Conservation (phyloP, 2,888 invertebrate genomes). For the Dione juno region DNA sequence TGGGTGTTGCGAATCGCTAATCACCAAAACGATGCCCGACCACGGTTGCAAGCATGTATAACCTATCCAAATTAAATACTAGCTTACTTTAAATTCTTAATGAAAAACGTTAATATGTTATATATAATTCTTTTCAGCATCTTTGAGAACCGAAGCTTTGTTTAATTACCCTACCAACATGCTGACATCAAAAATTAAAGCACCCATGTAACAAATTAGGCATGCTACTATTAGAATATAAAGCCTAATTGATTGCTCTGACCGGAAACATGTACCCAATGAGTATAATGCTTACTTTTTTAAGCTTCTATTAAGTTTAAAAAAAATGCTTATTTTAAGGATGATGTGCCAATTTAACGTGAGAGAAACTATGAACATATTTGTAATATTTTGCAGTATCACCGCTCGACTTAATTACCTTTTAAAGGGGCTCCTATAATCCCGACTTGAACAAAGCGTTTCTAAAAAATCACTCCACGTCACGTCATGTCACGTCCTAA, state of each 20-base stretch:
- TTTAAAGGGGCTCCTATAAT: slow-evolving; percentile 73
- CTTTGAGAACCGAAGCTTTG: no score
- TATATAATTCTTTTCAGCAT: no score
- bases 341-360: neutral
- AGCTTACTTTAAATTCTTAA: neutral
- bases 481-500: slow-evolving; percentile 81
- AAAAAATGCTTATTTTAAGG: neutral
- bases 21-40: slow-evolving; percentile 61
- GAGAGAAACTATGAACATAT: slow-evolving; percentile 1
- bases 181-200: neutral
- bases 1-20: slow-evolving; percentile 76
- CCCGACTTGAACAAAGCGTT: slow-evolving; percentile 68
- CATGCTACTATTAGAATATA: neutral
- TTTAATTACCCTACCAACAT: neutral
- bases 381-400: slow-evolving; percentile 67
- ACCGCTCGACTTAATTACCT: slow-evolving; percentile 78
- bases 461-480: slow-evolving; percentile 74
- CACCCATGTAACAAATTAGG: neutral
- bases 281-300: no score
- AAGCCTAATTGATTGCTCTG: no score
- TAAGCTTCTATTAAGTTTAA: no score
- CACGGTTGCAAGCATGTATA: slow-evolving; percentile 37
- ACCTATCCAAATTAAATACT: slow-evolving; percentile 27
- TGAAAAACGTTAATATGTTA: no score
- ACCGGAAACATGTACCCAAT: no score